Evolutionary conservation across 1,140 invertebrate species (phyloP).

Genomic region (Helicoverpa zea): DNA sequence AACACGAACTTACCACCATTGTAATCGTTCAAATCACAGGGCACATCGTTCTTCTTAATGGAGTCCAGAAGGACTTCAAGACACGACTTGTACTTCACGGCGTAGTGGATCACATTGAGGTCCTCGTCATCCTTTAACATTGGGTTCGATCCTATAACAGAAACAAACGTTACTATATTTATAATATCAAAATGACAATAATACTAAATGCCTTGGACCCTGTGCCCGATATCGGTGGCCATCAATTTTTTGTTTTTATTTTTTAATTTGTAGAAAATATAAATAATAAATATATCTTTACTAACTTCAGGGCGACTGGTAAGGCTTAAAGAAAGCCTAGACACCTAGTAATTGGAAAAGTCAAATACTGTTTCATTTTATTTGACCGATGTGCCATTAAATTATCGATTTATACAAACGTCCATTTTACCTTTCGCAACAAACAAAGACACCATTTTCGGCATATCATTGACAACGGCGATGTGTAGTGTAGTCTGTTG

Average conservation of each 20-base stretch:
- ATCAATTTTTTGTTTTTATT: too few relatives aligned
- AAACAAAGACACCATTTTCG: slow-evolving; percentile 67
- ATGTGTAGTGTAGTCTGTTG: slow-evolving; percentile 76
- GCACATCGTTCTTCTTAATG: slow-evolving; percentile 59
- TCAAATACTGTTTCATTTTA: too few relatives aligned
- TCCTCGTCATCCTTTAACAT: slow-evolving; percentile 72
- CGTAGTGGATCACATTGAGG: slow-evolving; percentile 74
- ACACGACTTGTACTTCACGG: slow-evolving; percentile 66
- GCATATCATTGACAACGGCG: slow-evolving; percentile 69
- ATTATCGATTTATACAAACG: too few relatives aligned
- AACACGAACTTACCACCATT: slow-evolving; percentile 66
- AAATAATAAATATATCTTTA: too few relatives aligned
- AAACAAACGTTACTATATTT: not conserved
- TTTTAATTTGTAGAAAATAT: too few relatives aligned
- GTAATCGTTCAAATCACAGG: slow-evolving; percentile 65
- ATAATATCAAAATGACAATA: not conserved
- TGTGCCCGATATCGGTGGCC: too few relatives aligned
- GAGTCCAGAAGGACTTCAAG: slow-evolving; percentile 66
- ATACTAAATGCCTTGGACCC: too few relatives aligned
- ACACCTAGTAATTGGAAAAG: too few relatives aligned
- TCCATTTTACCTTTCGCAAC: slow-evolving; percentile 69
- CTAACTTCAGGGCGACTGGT: too few relatives aligned
- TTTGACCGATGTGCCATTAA: too few relatives aligned
- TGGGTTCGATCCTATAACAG: slow-evolving; percentile 69
- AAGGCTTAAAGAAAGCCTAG: too few relatives aligned